phyloP scores from a whole-genome alignment of 2,113 vertebrate genomes.

The Manacus vitellinus region DNA sequence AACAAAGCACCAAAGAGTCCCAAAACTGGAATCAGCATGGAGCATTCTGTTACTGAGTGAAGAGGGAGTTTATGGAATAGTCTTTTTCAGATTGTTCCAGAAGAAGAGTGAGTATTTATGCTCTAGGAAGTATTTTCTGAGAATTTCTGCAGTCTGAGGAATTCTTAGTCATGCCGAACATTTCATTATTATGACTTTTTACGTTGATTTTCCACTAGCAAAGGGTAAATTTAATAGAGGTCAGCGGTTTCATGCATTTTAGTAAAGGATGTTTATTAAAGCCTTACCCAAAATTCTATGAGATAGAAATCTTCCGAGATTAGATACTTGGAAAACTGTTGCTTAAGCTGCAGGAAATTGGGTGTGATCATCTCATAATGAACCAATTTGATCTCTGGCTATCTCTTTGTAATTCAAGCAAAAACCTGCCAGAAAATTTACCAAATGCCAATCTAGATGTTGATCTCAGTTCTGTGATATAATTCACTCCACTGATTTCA shows the following conservation, averaged over 20 bases:
- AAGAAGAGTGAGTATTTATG: background rate
- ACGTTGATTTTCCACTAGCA: background rate
- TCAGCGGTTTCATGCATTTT: background rate
- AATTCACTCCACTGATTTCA: background rate
- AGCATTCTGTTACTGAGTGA: rapidly evolving
- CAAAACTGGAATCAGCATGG: background rate
- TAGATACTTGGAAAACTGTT: conserved; percentile 5
- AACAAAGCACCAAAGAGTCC: background rate
- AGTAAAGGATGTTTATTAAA: conserved; percentile 5
- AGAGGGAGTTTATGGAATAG: background rate
- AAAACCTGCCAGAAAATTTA: background rate
- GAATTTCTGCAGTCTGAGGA: background rate
- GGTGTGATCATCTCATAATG: conserved; percentile 14
- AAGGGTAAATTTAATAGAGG: background rate
- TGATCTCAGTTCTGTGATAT: background rate
- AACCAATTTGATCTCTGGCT: background rate
- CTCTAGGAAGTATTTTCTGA: conserved; percentile 25
- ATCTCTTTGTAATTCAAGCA: background rate
- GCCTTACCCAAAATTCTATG: background rate
- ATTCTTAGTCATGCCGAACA: background rate
- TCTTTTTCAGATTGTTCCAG: background rate
- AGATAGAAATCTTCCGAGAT: conserved; percentile 30
- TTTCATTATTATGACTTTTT: conserved; percentile 10
- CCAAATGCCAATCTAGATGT: background rate
- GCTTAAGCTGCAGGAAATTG: conserved; percentile 21